Conservation (phyloP, 2,797 vertebrate species). For the Melanotaenia maccullochi region DNA sequence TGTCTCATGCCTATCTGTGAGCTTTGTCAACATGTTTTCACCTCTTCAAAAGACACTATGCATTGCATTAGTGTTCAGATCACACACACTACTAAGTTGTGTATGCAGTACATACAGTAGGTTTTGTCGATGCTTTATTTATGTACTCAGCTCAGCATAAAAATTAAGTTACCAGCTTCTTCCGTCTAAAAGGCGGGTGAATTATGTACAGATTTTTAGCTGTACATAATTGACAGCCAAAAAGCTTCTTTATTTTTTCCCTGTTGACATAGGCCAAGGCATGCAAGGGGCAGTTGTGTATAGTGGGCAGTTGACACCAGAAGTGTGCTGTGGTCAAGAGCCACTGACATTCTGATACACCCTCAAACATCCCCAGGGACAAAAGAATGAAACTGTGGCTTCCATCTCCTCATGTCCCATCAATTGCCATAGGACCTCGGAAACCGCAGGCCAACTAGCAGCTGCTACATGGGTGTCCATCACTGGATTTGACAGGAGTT, state of each 20-base stretch:
- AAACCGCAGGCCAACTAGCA: slow-evolving; percentile 60
- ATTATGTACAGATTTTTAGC: not conserved
- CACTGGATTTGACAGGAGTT: slow-evolving; percentile 78
- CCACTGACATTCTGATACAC: slow-evolving; percentile 78
- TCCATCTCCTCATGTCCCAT: slow-evolving; percentile 71
- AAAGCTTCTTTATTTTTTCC: slow-evolving; percentile 6
- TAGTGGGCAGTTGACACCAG: slow-evolving; percentile 69
- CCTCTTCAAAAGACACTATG: slow-evolving; percentile 42
- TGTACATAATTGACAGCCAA: slow-evolving; percentile 2
- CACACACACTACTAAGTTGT: slow-evolving; percentile 24
- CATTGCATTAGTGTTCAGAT: slow-evolving; percentile 40
- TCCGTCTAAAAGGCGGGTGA: not conserved
- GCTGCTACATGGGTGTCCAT: slow-evolving; percentile 77
- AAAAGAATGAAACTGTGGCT: slow-evolving; percentile 68
- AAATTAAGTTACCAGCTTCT: not conserved
- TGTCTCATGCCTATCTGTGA: slow-evolving; percentile 56
- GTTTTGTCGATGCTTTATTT: slow-evolving; percentile 40
- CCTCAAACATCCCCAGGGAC: slow-evolving; percentile 72
- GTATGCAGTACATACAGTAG: slow-evolving; percentile 34
- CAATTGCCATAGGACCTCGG: slow-evolving; percentile 68
- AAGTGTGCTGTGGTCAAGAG: slow-evolving; percentile 75
- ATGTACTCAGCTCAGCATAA: slow-evolving; percentile 12
- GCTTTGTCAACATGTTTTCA: slow-evolving; percentile 51
- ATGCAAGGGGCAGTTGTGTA: slow-evolving; percentile 58
- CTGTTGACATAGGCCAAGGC: slow-evolving; percentile 42